These are phyloP conservation scores for Marasmarcha lunaedactyla DNA, from an alignment of 2,888 invertebrate species.

Conservation along the genomic window DNA sequence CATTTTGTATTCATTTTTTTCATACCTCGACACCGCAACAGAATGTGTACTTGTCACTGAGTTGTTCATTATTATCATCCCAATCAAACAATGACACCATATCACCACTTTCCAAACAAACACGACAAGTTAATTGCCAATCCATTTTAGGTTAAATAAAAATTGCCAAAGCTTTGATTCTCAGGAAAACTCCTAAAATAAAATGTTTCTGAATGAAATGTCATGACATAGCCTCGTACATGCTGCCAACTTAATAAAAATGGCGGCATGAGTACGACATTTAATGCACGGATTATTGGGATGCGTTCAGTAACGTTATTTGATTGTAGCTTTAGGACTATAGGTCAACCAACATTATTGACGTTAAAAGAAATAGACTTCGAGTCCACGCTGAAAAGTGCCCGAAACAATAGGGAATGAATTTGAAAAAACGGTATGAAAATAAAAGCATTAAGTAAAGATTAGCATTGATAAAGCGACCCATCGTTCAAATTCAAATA, in stretches of 20 bases:
- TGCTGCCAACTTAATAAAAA: constrained; percentile 3
- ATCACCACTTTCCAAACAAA: constrained; percentile 61
- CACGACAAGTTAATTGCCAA: constrained; percentile 67
- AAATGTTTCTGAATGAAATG: not conserved
- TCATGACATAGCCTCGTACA: not conserved
- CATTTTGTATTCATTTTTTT: constrained; percentile 63
- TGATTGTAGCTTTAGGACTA: too few relatives aligned
- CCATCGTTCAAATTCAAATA: too few relatives aligned
- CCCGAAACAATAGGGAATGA: too few relatives aligned
- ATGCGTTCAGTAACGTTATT: not conserved
- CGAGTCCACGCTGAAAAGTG: too few relatives aligned
- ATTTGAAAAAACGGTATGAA: too few relatives aligned
- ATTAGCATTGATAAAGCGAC: too few relatives aligned
- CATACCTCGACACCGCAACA: constrained; percentile 64
- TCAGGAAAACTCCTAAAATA: not conserved
- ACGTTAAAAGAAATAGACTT: too few relatives aligned
- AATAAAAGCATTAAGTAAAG: too few relatives aligned
- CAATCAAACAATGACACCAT: constrained; percentile 68
- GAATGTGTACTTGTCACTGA: constrained; percentile 58
- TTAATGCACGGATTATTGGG: not conserved
- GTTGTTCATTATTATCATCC: constrained; percentile 69
- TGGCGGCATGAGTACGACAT: not conserved
- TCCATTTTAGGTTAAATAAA: constrained; percentile 45
- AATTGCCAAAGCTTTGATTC: constrained; percentile 30
- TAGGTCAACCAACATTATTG: too few relatives aligned